phyloP scores from a whole-genome alignment of 2,888 invertebrate species.

The Atrina japonica region DNA sequence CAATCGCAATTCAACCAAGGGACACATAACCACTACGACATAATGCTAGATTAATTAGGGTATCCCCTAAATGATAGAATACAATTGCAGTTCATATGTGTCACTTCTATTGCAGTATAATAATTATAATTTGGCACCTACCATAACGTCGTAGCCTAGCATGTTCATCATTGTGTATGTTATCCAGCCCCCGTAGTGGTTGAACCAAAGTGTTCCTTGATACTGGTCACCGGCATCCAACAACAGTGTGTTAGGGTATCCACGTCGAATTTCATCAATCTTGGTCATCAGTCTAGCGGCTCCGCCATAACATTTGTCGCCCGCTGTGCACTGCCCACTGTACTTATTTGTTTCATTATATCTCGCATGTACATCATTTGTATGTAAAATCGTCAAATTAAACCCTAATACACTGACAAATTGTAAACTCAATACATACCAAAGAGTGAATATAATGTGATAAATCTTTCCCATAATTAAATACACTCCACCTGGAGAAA shows the following conservation, averaged over 20 bases:
- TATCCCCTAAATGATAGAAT: no score
- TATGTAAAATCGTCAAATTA: slow-evolving; percentile 90
- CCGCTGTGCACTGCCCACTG: slow-evolving; percentile 84
- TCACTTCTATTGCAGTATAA: no score
- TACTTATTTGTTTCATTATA: slow-evolving; percentile 90
- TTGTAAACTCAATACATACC: no score
- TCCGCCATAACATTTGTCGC: slow-evolving; percentile 57
- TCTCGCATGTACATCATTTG: slow-evolving; percentile 94
- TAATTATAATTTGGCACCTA: no score
- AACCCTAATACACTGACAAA: slow-evolving; percentile 72
- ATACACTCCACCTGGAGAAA: no score
- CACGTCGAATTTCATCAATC: slow-evolving; percentile 50
- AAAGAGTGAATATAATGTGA: no score
- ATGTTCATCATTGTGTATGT: slow-evolving; percentile 90
- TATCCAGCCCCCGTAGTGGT: slow-evolving; percentile 89
- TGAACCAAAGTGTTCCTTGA: slow-evolving; percentile 94
- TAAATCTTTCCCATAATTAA: no score
- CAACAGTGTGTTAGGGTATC: slow-evolving; percentile 85
- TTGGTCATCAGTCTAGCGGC: slow-evolving; percentile 50
- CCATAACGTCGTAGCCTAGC: slow-evolving; percentile 91
- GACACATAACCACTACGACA: no score
- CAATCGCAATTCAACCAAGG: no score
- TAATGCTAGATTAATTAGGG: no score
- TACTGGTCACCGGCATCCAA: slow-evolving; percentile 96
- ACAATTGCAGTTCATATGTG: no score